These are phyloP conservation scores for Papilio protenor DNA, from an alignment of 2,888 invertebrate species.

Conservation along the genomic window DNA sequence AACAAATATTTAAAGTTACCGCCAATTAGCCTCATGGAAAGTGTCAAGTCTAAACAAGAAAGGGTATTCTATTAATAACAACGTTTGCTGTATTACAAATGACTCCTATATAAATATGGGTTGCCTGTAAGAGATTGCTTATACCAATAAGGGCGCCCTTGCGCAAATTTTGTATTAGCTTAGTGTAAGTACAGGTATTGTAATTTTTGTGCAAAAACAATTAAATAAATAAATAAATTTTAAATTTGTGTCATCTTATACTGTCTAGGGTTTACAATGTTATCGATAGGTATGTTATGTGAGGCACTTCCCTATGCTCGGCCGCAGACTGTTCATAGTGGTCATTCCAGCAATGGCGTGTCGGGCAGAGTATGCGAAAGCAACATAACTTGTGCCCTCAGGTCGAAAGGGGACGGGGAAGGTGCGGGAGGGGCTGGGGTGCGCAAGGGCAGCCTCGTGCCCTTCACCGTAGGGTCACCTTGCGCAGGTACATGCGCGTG, in stretches of 20 bases:
- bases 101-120: neutral
- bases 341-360: conserved; percentile 78
- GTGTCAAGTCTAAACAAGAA: neutral
- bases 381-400: conserved; percentile 48
- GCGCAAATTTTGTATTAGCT: no score
- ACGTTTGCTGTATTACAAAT: neutral
- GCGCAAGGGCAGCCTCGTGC: conserved; percentile 76
- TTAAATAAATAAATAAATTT: no score
- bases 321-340: conserved; percentile 49
- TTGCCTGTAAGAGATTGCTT: no score
- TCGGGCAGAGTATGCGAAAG: conserved; percentile 73
- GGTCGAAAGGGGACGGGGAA: conserved; percentile 33
- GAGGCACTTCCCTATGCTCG: conserved; percentile 20
- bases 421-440: conserved; percentile 59
- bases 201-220: no score
- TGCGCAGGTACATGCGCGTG: conserved; percentile 79
- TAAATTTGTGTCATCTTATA: neutral
- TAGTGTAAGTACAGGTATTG: no score
- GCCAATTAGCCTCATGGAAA: neutral
- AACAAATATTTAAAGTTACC: no score
- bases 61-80: neutral
- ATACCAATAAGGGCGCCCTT: no score
- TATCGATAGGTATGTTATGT: conserved; percentile 44
- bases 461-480: conserved; percentile 80
- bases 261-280: conserved; percentile 34